Conservation (phyloP, 1,140 invertebrate species). For the Temnothorax longispinosus region DNA sequence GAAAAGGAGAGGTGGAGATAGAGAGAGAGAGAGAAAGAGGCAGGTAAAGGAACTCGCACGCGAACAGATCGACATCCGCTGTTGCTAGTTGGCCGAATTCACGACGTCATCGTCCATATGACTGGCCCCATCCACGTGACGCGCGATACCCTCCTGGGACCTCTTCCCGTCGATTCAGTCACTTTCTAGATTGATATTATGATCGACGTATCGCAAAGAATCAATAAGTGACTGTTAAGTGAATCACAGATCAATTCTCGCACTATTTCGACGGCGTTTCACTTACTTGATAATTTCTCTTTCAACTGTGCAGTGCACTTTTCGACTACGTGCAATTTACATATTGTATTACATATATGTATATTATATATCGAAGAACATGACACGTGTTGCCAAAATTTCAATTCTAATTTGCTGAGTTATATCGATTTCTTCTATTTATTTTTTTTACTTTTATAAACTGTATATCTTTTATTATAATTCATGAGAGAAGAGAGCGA, state of each 20-base stretch:
- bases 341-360: background rate
- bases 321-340: background rate
- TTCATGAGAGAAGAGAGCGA: background rate
- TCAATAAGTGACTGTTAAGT: background rate
- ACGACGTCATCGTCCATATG: slow-evolving; percentile 52
- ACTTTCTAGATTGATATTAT: slow-evolving; percentile 32
- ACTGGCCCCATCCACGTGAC: slow-evolving; percentile 32
- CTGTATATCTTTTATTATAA: background rate
- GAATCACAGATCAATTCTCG: background rate
- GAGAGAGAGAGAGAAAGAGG: slow-evolving; percentile 4
- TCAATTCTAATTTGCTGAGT: background rate
- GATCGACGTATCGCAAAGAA: background rate
- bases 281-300: background rate
- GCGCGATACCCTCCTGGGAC: background rate
- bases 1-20: slow-evolving; percentile 13
- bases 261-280: background rate
- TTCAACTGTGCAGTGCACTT: background rate
- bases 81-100: slow-evolving; percentile 53
- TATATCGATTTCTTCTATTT: background rate
- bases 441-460: background rate
- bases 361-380: no score
- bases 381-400: background rate
- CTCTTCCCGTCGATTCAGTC: slow-evolving; percentile 10
- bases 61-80: slow-evolving; percentile 33
- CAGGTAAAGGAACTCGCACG: slow-evolving; percentile 55